Percentiles rank a stretch among this genome's conserved stretches.
Evolutionary conservation across 2,797 vertebrate genomes (phyloP).

Genomic region (Pelochelys cantorii): DNA sequence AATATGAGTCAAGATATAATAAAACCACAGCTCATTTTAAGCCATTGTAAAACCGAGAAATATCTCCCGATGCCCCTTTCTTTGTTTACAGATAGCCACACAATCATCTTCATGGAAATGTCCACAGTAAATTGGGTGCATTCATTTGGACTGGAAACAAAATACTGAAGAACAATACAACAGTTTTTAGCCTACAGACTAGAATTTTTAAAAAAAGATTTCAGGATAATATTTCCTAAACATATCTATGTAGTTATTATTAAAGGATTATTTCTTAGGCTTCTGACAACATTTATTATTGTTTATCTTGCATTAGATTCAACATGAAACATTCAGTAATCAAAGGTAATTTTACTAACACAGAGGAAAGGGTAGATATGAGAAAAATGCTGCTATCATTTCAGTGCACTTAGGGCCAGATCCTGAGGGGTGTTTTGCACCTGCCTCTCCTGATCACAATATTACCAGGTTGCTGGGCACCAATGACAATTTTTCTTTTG

Average conservation of each 20-base stretch:
- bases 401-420: neutral
- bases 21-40: neutral
- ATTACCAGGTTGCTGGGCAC: neutral
- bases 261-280: neutral
- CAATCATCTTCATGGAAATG: neutral
- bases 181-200: neutral
- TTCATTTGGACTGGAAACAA: neutral
- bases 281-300: neutral
- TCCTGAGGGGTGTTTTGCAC: neutral
- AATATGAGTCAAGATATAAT: neutral
- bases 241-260: neutral
- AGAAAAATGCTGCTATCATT: neutral
- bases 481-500: neutral
- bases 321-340: neutral
- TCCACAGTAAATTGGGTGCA: neutral
- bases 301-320: neutral
- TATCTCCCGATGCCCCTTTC: neutral
- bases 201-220: neutral
- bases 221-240: neutral
- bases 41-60: neutral
- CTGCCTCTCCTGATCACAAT: neutral
- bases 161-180: neutral
- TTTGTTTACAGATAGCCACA: neutral
- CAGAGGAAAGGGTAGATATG: neutral
- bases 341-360: neutral